Evolutionary conservation across 92 coral and sea anemone species (phyloP).

Genomic region (Actinernus sp.): DNA sequence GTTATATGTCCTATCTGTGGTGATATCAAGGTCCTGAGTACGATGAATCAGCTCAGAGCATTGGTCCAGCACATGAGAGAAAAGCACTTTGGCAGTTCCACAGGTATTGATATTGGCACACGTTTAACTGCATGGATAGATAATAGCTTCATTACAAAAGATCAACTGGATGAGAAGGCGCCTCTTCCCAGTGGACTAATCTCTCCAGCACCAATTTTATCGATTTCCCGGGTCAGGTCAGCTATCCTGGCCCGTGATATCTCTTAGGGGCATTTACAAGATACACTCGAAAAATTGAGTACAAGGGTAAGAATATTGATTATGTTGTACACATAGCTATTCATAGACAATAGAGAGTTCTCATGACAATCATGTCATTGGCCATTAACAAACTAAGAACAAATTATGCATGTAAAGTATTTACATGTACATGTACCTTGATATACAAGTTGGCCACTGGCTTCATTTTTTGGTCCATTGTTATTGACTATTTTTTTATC

Average conservation of each 20-base stretch:
- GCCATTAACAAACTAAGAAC: too few species aligned
- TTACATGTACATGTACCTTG: too few species aligned
- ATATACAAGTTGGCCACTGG: too few species aligned
- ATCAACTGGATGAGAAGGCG: slow-evolving; percentile 32
- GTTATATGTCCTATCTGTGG: slow-evolving; percentile 19
- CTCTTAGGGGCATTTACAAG: slow-evolving; percentile 75
- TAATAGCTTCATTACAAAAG: slow-evolving; percentile 53
- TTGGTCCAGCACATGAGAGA: slow-evolving; percentile 23
- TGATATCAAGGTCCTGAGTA: slow-evolving; percentile 7
- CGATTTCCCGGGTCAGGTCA: slow-evolving; percentile 71
- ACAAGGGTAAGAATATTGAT: too few species aligned
- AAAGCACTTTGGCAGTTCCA: slow-evolving; percentile 13
- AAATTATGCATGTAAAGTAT: too few species aligned
- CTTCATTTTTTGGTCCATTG: too few species aligned
- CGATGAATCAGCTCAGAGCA: slow-evolving; percentile 14
- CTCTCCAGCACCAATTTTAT: slow-evolving; percentile 7
- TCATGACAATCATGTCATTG: too few species aligned
- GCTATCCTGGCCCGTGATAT: slow-evolving; percentile 84
- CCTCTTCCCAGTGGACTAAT: slow-evolving; percentile 34
- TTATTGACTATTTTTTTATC: too few species aligned
- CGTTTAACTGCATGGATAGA: slow-evolving; percentile 49
- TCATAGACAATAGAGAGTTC: too few species aligned
- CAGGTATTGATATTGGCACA: slow-evolving; percentile 3
- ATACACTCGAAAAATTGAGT: too few species aligned
- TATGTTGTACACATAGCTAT: too few species aligned